Evolutionary conservation across 2,113 vertebrate species (phyloP).

Genomic region (human): GRCh38 chrX:14227001-14227500

Average conservation of each 20-base stretch:
- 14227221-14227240: neutral
- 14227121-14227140: neutral
- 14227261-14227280: neutral
- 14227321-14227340: neutral
- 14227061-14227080: neutral
- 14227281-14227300: neutral
- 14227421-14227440: neutral
- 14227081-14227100: neutral
- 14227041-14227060: neutral
- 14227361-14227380: neutral
- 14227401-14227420: neutral
- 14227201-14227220: neutral
- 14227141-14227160: neutral
- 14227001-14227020: neutral
- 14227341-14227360: neutral
- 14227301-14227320: neutral
- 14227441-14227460: neutral
- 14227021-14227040: neutral
- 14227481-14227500: neutral
- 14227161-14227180: neutral
- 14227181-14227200: neutral
- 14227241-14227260: neutral
- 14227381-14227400: neutral
- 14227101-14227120: neutral
- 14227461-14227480: neutral